A percentile compares a stretch with the other conserved stretches of the same genome.
phyloP scores from a whole-genome alignment of 2,113 vertebrate genomes.

The Cyrtonyx montezumae region DNA sequence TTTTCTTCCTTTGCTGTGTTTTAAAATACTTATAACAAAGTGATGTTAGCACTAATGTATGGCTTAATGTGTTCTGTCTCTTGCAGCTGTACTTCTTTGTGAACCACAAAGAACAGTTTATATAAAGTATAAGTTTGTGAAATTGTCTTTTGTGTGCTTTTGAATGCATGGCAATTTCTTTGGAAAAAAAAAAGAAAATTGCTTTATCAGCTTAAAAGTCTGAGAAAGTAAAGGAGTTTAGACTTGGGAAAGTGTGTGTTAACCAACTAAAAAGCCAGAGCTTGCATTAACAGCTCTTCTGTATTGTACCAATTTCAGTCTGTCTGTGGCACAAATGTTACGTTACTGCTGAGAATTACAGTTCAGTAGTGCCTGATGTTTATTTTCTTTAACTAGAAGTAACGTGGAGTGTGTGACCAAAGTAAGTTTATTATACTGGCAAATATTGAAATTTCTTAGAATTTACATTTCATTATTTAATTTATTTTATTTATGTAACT shows the following conservation, averaged over 20 bases:
- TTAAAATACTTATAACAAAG: neutral
- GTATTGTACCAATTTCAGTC: neutral
- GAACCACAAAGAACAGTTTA: neutral
- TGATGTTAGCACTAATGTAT: neutral
- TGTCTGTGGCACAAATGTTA: neutral
- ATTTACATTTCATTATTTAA: constrained; percentile 59
- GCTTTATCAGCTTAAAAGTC: neutral
- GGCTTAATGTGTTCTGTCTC: neutral
- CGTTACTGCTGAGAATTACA: neutral
- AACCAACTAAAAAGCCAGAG: neutral
- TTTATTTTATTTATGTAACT: constrained; percentile 62
- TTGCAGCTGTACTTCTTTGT: neutral
- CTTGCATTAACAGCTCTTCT: neutral
- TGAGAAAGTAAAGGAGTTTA: neutral
- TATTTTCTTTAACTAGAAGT: constrained; percentile 50
- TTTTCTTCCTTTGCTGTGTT: neutral
- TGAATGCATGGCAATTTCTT: neutral
- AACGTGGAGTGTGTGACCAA: neutral
- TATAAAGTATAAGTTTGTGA: neutral
- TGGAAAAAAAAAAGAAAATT: neutral
- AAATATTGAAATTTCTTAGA: constrained; percentile 24
- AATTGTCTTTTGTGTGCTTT: neutral
- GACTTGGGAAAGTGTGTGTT: neutral
- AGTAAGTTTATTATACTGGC: constrained; percentile 9
- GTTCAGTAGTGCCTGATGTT: neutral